These are phyloP conservation scores for Tenthredo amoena DNA, from an alignment of 2,888 invertebrate species.

Conservation along the genomic window DNA sequence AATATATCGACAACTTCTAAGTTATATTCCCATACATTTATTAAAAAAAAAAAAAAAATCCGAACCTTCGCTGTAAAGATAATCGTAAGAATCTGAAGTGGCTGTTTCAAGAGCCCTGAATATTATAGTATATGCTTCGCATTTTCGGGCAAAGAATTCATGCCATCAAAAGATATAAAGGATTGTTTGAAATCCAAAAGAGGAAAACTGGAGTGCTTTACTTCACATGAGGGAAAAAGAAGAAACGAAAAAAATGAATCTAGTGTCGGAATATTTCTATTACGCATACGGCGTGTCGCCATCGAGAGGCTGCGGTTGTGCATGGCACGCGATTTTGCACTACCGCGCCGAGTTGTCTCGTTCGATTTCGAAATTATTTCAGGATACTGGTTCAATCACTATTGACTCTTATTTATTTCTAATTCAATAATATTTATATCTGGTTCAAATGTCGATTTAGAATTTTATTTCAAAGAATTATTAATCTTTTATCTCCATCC, in stretches of 20 bases:
- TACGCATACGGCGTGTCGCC: neutral
- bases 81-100: neutral
- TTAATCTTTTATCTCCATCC: neutral
- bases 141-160: neutral
- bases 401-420: neutral
- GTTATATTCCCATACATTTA: neutral
- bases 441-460: neutral
- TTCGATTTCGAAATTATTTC: neutral
- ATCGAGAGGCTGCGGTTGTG: neutral
- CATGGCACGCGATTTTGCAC: neutral
- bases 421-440: neutral
- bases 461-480: neutral
- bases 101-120: neutral
- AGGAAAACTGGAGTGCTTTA: neutral
- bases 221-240: neutral
- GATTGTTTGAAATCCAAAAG: neutral
- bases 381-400: neutral
- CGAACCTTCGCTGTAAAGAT: neutral
- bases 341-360: too few relatives aligned
- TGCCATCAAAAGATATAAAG: neutral
- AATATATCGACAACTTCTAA: neutral
- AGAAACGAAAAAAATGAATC: neutral
- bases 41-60: neutral
- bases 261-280: neutral
- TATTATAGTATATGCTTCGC: neutral